These are phyloP conservation scores for Phortica okadai DNA, from an alignment of 2,888 invertebrate genomes.

Conservation along the genomic window DNA sequence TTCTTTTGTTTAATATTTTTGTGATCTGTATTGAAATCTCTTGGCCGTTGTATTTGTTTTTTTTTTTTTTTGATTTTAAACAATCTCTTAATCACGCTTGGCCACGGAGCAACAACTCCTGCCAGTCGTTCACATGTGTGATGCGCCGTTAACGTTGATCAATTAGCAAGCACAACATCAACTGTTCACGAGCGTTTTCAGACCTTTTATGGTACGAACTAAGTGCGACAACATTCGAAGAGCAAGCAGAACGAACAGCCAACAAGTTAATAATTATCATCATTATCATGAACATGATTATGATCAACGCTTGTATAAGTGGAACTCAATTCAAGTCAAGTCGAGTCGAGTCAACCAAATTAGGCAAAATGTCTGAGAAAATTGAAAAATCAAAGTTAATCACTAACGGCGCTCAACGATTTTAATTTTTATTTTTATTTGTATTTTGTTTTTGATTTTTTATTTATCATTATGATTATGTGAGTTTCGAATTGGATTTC, in stretches of 20 bases:
- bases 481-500: neutral
- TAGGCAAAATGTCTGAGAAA: slow-evolving; percentile 10
- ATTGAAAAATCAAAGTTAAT: neutral
- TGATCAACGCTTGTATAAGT: neutral
- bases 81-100: no score
- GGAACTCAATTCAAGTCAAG: neutral
- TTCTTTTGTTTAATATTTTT: no score
- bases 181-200: neutral
- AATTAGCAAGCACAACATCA: slow-evolving; percentile 10
- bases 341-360: neutral
- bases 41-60: no score
- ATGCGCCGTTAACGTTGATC: neutral
- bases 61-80: no score
- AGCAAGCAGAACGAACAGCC: neutral
- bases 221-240: neutral
- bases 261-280: slow-evolving; percentile 6
- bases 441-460: neutral
- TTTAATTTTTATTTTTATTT: neutral
- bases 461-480: slow-evolving; percentile 11
- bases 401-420: neutral
- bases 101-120: neutral
- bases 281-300: neutral
- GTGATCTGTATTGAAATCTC: no score
- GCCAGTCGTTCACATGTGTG: neutral
- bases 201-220: neutral